A percentile compares a stretch with the other conserved stretches of the same genome.
These are phyloP conservation scores for Acleris emargana DNA, from an alignment of 2,888 invertebrate species.

Conservation along the genomic window DNA sequence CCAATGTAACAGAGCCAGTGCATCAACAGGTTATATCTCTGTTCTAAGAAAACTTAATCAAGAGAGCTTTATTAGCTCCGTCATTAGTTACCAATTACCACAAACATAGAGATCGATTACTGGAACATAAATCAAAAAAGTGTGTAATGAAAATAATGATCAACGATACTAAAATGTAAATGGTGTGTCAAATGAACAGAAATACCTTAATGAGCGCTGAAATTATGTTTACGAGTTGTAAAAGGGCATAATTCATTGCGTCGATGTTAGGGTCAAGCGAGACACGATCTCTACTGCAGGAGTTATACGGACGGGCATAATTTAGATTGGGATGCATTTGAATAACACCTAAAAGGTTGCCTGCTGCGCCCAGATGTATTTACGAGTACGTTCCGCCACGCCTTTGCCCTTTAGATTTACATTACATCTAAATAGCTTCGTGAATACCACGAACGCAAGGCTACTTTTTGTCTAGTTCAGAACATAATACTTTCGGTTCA, in stretches of 20 bases:
- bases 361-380: slow-evolving; percentile 74
- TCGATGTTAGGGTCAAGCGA: slow-evolving; percentile 27
- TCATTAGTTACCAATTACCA: too few relatives aligned
- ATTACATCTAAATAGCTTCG: slow-evolving; percentile 69
- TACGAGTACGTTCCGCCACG: slow-evolving; percentile 70
- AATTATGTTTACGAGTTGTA: slow-evolving; percentile 28
- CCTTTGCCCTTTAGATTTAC: slow-evolving; percentile 78
- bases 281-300: slow-evolving; percentile 22
- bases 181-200: slow-evolving; percentile 27
- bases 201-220: slow-evolving; percentile 21
- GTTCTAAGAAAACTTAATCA: background rate
- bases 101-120: too few relatives aligned
- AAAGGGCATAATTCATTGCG: slow-evolving; percentile 25
- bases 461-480: slow-evolving; percentile 44
- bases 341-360: slow-evolving; percentile 75
- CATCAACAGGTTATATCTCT: background rate
- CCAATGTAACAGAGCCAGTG: slow-evolving; percentile 48
- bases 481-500: slow-evolving; percentile 37
- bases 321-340: slow-evolving; percentile 35
- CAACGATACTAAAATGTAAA: background rate
- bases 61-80: slow-evolving; percentile 1
- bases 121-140: too few relatives aligned
- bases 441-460: slow-evolving; percentile 57
- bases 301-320: slow-evolving; percentile 23
- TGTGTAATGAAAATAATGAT: too few relatives aligned